These are phyloP conservation scores for Zoanthus sociatus DNA, from an alignment of 92 coral and sea anemone genomes.

Conservation along the genomic window DNA sequence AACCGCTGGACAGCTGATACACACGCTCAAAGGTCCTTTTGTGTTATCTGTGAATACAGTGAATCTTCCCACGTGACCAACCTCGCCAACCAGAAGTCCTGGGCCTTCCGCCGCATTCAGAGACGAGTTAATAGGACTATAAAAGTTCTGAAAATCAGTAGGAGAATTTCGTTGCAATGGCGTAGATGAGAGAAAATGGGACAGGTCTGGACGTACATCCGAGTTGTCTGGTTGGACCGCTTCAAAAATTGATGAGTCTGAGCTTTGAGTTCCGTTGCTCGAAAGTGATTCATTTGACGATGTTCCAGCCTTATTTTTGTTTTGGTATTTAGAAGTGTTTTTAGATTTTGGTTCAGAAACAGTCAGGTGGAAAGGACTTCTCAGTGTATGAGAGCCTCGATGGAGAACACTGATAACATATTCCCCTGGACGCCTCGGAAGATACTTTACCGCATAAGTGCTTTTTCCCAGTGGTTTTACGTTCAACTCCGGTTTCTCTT, in stretches of 20 bases:
- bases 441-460: conserved; percentile 90
- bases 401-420: conserved; percentile 90
- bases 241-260: conserved; percentile 4
- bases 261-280: conserved; percentile 22
- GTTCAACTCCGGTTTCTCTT: conserved; percentile 88
- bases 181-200: conserved; percentile 26
- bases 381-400: conserved; percentile 91
- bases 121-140: conserved; percentile 26
- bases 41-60: conserved; percentile 88
- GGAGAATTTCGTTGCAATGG: neutral
- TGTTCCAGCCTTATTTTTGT: neutral
- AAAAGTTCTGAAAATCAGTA: neutral
- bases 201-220: neutral
- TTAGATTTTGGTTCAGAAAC: conserved; percentile 68
- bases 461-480: conserved; percentile 91
- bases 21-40: conserved; percentile 97
- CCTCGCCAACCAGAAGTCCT: conserved; percentile 91
- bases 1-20: conserved; percentile 99
- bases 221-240: neutral
- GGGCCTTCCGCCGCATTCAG: conserved; percentile 92
- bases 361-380: conserved; percentile 93
- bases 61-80: conserved; percentile 89
- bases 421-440: conserved; percentile 92
- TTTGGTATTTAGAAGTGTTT: conserved; percentile 9
- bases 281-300: conserved; percentile 37